phyloP scores from a whole-genome alignment of 2,888 invertebrate species.

The Eumerus sabulonum region DNA sequence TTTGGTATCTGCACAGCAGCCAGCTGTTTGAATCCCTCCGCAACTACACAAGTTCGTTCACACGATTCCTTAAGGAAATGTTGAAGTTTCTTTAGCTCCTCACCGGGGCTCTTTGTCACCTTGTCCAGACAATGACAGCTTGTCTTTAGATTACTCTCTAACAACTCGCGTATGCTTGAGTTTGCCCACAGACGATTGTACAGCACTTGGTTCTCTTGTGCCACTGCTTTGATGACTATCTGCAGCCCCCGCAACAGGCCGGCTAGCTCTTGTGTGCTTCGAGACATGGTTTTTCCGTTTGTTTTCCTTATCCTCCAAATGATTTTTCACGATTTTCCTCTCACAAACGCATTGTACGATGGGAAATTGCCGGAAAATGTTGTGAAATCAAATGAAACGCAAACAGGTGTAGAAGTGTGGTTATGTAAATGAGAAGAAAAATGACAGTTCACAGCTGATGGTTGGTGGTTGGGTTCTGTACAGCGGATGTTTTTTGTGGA shows the following conservation, averaged over 20 bases:
- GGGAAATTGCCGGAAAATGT: conserved; percentile 6
- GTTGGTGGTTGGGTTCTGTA: not conserved
- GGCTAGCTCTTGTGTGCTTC: conserved; percentile 82
- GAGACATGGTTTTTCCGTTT: conserved; percentile 70
- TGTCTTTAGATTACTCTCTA: conserved; percentile 72
- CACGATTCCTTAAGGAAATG: conserved; percentile 81
- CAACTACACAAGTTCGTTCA: conserved; percentile 85
- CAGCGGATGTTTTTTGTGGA: conserved; percentile 17
- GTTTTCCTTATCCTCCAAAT: conserved; percentile 4
- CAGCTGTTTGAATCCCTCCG: conserved; percentile 85
- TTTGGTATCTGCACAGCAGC: conserved; percentile 72
- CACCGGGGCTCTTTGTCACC: conserved; percentile 72
- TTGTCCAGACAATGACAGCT: conserved; percentile 71
- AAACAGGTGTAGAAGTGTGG: conserved; percentile 51
- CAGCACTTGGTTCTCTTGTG: conserved; percentile 83
- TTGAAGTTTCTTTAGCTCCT: conserved; percentile 77
- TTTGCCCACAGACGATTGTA: conserved; percentile 84
- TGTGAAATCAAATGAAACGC: conserved; percentile 26
- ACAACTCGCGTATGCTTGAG: conserved; percentile 83
- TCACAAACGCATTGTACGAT: not conserved
- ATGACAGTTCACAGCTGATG: conserved; percentile 19
- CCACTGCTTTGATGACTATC: conserved; percentile 83
- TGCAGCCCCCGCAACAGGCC: conserved; percentile 86
- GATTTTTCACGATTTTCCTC: conserved; percentile 2
- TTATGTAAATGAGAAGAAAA: conserved; percentile 43